Evolutionary conservation across 2,113 vertebrate species (phyloP).

Genomic region (Nycticorax nycticorax): DNA sequence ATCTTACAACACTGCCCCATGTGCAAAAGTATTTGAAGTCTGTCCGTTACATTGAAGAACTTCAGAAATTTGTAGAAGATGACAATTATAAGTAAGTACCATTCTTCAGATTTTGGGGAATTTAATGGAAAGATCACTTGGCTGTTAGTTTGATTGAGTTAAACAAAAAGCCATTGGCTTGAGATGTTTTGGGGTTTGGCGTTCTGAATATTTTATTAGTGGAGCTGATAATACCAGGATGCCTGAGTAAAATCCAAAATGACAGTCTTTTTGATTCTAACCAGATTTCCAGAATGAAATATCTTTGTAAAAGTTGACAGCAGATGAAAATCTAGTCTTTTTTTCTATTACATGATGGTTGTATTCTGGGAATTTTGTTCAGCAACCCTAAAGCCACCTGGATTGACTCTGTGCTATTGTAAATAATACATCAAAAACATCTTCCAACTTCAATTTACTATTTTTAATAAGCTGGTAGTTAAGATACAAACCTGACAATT

Average conservation of each 20-base stretch:
- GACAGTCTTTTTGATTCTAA: background rate
- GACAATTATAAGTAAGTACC: slow-evolving; percentile 94
- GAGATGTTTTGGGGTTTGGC: background rate
- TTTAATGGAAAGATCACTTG: background rate
- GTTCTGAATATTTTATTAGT: background rate
- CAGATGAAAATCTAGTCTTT: background rate
- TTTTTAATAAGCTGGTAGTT: background rate
- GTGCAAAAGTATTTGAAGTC: slow-evolving; percentile 95
- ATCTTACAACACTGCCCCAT: slow-evolving; percentile 87
- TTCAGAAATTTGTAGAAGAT: slow-evolving; percentile 96
- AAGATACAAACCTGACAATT: background rate
- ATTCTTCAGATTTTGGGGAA: background rate
- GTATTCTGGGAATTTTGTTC: background rate
- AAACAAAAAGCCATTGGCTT: background rate
- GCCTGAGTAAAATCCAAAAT: background rate
- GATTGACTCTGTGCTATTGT: background rate
- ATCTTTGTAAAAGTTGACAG: background rate
- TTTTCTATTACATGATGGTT: background rate
- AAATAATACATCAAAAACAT: background rate
- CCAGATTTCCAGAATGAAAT: background rate
- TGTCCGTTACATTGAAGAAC: slow-evolving; percentile 93
- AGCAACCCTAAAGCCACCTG: background rate
- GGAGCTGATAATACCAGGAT: background rate
- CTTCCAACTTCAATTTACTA: background rate
- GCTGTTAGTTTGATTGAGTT: background rate